phyloP scores from a whole-genome alignment of 37 sponge, comb jelly and placozoan species.

The Ianthella basta region DNA sequence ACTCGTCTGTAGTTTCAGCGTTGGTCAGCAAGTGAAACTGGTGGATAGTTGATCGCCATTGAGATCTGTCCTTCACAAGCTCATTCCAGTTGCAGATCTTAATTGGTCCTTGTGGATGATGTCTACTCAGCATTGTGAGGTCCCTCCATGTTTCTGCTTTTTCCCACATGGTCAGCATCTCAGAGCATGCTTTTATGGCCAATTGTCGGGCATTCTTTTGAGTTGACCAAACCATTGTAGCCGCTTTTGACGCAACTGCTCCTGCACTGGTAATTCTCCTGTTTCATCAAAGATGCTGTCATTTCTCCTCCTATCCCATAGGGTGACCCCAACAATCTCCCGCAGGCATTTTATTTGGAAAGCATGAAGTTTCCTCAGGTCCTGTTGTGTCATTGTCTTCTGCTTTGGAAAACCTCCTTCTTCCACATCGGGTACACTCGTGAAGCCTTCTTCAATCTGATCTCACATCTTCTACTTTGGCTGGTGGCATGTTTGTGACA shows the following conservation, averaged over 20 bases:
- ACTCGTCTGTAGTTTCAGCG: background rate
- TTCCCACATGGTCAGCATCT: background rate
- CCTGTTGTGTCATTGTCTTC: too few relatives aligned
- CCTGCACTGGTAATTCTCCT: background rate
- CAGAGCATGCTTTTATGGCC: background rate
- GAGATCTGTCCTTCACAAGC: background rate
- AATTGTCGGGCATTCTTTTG: background rate
- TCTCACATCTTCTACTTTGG: too few relatives aligned
- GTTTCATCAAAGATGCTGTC: background rate
- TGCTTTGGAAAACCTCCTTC: too few relatives aligned
- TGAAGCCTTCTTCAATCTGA: too few relatives aligned
- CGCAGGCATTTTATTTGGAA: slow-evolving; percentile 15
- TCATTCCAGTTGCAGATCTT: background rate
- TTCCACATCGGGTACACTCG: too few relatives aligned
- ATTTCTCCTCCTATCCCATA: slow-evolving; percentile 5
- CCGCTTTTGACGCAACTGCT: background rate
- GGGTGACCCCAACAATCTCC: background rate
- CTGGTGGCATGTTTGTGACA: too few relatives aligned
- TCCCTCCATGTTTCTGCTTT: background rate
- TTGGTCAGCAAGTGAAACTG: background rate
- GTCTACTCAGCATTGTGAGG: background rate
- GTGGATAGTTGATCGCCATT: background rate
- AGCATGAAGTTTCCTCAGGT: background rate
- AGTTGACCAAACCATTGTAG: background rate
- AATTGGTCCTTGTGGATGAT: background rate